phyloP scores from a whole-genome alignment of 2,113 vertebrate genomes.

The Zootoca vivipara region DNA sequence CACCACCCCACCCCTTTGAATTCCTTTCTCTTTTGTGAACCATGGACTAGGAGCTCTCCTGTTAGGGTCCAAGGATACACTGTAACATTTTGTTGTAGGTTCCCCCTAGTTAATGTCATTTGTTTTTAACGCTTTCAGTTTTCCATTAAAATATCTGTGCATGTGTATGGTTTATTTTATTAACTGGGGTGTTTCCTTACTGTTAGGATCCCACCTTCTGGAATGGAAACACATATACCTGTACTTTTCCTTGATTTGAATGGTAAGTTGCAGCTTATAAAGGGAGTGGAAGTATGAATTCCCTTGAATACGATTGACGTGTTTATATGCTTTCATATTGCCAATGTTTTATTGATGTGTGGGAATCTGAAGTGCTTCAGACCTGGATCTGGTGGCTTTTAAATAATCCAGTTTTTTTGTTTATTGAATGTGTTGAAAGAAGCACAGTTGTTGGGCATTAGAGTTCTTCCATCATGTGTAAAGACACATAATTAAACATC shows the following conservation, averaged over 20 bases:
- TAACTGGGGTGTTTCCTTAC: slow-evolving; percentile 46
- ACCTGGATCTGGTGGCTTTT: background rate
- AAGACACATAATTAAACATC: background rate
- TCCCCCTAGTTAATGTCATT: background rate
- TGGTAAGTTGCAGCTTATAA: slow-evolving; percentile 76
- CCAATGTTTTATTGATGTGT: background rate
- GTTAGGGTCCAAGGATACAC: background rate
- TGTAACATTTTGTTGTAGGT: background rate
- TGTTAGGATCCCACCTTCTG: slow-evolving; percentile 88
- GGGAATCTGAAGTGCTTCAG: background rate
- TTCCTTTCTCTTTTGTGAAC: background rate
- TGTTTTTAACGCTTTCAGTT: background rate
- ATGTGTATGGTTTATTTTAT: background rate
- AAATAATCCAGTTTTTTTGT: background rate
- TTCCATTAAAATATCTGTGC: background rate
- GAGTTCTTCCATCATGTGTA: background rate
- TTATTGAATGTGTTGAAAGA: background rate
- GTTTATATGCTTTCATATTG: background rate
- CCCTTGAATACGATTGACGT: no score
- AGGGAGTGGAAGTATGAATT: background rate
- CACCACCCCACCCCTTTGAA: background rate
- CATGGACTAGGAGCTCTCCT: background rate
- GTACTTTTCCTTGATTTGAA: slow-evolving; percentile 97
- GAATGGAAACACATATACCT: slow-evolving; percentile 95
- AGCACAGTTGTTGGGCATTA: background rate